Conservation (phyloP, 2,797 vertebrate genomes). For the Ciconia nigra region DNA sequence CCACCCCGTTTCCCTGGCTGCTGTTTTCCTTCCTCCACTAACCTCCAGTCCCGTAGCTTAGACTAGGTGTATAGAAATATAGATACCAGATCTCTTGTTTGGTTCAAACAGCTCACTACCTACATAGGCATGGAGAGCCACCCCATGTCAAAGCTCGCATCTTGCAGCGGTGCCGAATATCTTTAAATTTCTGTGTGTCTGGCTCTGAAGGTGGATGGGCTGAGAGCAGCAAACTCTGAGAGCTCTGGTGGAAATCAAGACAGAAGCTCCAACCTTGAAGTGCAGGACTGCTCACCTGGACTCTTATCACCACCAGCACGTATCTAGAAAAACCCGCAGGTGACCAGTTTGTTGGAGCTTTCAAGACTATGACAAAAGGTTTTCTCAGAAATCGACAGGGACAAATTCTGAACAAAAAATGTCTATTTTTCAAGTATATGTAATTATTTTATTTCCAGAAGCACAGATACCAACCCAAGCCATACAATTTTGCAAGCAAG, state of each 20-base stretch:
- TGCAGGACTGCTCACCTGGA: neutral
- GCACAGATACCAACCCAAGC: neutral
- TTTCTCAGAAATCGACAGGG: neutral
- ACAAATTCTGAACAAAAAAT: neutral
- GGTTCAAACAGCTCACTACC: neutral
- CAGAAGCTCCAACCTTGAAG: neutral
- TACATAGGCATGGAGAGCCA: neutral
- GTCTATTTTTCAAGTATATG: neutral
- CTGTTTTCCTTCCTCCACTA: neutral
- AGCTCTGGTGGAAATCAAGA: neutral
- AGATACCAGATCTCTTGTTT: neutral
- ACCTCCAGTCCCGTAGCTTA: neutral
- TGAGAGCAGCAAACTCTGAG: neutral
- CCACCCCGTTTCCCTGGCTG: neutral
- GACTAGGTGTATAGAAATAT: neutral
- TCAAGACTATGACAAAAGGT: neutral
- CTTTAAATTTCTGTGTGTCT: neutral
- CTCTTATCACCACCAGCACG: neutral
- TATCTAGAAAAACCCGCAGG: neutral
- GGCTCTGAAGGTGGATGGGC: neutral
- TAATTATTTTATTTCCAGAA: neutral
- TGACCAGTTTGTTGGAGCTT: neutral
- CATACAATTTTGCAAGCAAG: neutral
- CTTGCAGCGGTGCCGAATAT: rapidly evolving
- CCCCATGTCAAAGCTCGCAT: neutral